Evolutionary conservation across 2,888 invertebrate genomes (phyloP).

Genomic region (Beris chalybata): DNA sequence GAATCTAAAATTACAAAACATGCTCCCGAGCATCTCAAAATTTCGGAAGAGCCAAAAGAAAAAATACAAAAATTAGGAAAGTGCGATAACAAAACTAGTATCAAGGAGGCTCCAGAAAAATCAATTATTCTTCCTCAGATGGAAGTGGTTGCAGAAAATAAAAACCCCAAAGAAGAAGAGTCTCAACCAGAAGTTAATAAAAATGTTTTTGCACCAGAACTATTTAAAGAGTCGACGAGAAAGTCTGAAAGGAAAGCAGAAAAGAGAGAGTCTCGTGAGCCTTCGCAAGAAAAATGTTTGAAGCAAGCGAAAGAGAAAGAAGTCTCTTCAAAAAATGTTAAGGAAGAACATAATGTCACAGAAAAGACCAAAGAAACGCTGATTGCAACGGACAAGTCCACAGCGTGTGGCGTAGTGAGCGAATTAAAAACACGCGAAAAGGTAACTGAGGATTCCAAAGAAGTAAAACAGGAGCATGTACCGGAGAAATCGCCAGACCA

Average conservation of each 20-base stretch:
- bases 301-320: too few species aligned
- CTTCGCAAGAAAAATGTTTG: conserved; percentile 47
- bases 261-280: conserved; percentile 30
- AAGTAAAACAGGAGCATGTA: too few species aligned
- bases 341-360: too few species aligned
- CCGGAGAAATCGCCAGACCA: too few species aligned
- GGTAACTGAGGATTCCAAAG: too few species aligned
- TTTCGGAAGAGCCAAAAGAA: too few species aligned
- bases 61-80: background rate
- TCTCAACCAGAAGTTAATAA: background rate
- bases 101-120: background rate
- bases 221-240: conserved; percentile 21
- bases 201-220: background rate
- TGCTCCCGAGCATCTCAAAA: too few species aligned
- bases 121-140: background rate
- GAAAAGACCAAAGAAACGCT: too few species aligned
- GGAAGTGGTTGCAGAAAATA: conserved; percentile 7
- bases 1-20: background rate
- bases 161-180: conserved; percentile 7
- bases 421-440: too few species aligned
- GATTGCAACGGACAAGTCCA: too few species aligned
- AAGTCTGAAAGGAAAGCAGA: conserved; percentile 32
- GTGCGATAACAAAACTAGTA: background rate
- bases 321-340: too few species aligned
- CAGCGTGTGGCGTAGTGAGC: too few species aligned